Evolutionary conservation across 2,113 vertebrate species (phyloP).

Genomic region (Tragelaphus strepsiceros): DNA sequence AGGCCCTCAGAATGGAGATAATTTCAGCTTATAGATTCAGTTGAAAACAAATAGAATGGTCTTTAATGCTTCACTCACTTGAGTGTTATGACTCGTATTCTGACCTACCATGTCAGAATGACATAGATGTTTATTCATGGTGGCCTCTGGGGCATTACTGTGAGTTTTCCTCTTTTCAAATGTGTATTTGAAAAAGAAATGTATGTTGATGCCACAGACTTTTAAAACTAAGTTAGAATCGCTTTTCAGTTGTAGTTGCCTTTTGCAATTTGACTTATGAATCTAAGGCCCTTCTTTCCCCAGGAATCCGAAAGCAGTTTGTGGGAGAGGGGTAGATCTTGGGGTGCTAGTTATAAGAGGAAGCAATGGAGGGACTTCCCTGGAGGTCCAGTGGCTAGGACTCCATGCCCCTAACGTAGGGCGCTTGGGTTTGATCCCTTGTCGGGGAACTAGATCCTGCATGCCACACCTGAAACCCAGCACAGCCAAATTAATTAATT

Average conservation of each 20-base stretch:
- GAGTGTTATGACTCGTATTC: not conserved
- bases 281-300: not conserved
- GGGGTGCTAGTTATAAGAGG: not conserved
- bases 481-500: not conserved
- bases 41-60: not conserved
- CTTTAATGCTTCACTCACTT: not conserved
- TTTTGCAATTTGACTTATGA: not conserved
- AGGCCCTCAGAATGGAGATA: not conserved
- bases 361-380: not conserved
- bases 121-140: not conserved
- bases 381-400: not conserved
- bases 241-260: not conserved
- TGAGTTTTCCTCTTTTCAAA: not conserved
- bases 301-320: not conserved
- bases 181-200: not conserved
- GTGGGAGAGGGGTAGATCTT: not conserved
- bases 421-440: not conserved
- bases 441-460: not conserved
- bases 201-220: not conserved
- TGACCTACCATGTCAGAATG: not conserved
- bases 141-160: not conserved
- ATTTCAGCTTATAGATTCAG: not conserved
- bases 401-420: accelerated
- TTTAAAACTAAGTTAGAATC: not conserved
- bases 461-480: not conserved